Percentiles rank a stretch among this genome's conserved stretches.
These are phyloP conservation scores for Phyllotreta cruciferae DNA, from an alignment of 2,888 invertebrate genomes.

Conservation along the genomic window DNA sequence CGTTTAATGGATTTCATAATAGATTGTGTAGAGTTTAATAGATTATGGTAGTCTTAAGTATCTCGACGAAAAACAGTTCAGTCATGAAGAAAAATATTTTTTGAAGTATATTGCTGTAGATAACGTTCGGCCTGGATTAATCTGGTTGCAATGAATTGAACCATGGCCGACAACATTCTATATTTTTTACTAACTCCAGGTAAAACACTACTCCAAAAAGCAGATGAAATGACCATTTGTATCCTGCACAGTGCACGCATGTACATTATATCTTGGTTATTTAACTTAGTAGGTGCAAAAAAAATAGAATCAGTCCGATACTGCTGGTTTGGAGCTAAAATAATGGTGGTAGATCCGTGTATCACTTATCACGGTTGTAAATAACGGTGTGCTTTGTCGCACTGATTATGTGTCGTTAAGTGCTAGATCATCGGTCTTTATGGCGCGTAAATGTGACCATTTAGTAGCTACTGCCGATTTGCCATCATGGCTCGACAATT, in stretches of 20 bases:
- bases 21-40: too few relatives aligned
- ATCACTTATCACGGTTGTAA: constrained; percentile 52
- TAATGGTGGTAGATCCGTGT: constrained; percentile 51
- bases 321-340: constrained; percentile 40
- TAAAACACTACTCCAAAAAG: too few relatives aligned
- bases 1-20: too few relatives aligned
- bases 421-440: constrained; percentile 55
- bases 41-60: too few relatives aligned
- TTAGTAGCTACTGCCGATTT: constrained; percentile 40
- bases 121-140: too few relatives aligned
- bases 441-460: constrained; percentile 52
- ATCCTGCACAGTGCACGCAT: not conserved
- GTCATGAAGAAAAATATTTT: too few relatives aligned
- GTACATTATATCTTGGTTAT: not conserved
- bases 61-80: too few relatives aligned
- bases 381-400: constrained; percentile 53
- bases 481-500: constrained; percentile 34
- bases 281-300: not conserved
- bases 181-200: too few relatives aligned
- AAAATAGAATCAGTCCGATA: not conserved
- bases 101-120: too few relatives aligned
- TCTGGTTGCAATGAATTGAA: too few relatives aligned
- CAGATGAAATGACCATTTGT: too few relatives aligned
- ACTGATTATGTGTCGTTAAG: constrained; percentile 54
- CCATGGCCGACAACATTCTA: too few relatives aligned